These are phyloP conservation scores for Epistrophe grossulariae DNA, from an alignment of 2,888 invertebrate species.

Conservation along the genomic window DNA sequence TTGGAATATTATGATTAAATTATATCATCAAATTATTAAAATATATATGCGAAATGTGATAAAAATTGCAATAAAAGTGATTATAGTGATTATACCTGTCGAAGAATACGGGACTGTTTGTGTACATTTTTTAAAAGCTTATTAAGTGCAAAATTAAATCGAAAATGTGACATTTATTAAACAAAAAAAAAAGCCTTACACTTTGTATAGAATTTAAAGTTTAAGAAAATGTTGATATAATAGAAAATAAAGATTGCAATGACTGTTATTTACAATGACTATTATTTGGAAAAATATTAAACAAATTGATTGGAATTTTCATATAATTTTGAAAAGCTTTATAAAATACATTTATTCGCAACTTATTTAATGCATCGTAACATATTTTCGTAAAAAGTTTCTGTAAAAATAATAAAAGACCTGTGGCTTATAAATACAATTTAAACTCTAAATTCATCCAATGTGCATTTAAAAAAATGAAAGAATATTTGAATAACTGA, in stretches of 20 bases:
- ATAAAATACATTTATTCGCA: background rate
- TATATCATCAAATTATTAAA: background rate
- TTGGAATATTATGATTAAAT: background rate
- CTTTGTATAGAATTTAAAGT: background rate
- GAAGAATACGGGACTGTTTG: background rate
- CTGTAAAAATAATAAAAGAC: background rate
- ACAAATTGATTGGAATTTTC: background rate
- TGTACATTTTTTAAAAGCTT: background rate
- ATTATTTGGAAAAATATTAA: background rate
- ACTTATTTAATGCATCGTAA: background rate
- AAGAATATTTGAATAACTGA: background rate
- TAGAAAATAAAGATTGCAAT: background rate
- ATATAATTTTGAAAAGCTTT: background rate
- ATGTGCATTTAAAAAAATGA: background rate
- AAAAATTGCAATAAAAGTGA: background rate
- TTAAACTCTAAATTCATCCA: background rate
- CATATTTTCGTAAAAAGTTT: background rate
- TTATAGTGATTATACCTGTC: background rate
- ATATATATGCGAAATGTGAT: constrained; percentile 16
- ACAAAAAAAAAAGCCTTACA: background rate
- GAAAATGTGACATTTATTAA: background rate
- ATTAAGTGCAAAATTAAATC: background rate
- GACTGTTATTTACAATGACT: too few species aligned
- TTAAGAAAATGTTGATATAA: background rate
- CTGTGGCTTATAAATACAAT: background rate